Conservation (phyloP, 2,797 vertebrate species). For the Oreochromis grahami region DNA sequence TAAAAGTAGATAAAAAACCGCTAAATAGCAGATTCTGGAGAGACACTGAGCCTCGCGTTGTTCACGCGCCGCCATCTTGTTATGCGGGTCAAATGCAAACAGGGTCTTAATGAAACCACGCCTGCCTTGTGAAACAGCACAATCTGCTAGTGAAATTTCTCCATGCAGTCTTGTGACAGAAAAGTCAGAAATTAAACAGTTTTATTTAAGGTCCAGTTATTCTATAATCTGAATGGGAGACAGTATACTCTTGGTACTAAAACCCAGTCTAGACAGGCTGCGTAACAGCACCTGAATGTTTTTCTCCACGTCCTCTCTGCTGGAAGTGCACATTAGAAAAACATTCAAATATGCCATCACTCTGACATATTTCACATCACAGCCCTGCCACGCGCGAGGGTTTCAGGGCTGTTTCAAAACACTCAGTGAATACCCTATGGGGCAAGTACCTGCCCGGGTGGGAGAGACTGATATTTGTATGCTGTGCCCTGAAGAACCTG, state of each 20-base stretch:
- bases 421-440: fast-evolving
- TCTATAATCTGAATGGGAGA: background rate
- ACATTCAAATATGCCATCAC: background rate
- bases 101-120: background rate
- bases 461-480: background rate
- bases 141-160: background rate
- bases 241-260: background rate
- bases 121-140: background rate
- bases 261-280: background rate
- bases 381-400: background rate
- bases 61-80: too few species aligned
- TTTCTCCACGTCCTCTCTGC: background rate
- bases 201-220: background rate
- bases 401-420: background rate
- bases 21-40: too few species aligned
- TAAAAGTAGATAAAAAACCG: too few species aligned
- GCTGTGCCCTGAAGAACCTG: background rate
- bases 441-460: background rate
- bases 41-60: too few species aligned
- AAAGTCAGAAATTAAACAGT: background rate
- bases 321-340: background rate
- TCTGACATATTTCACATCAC: background rate
- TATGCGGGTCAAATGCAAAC: background rate
- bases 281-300: background rate
- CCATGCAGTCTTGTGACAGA: background rate